These are phyloP conservation scores for Chrysotoxum bicinctum DNA, from an alignment of 2,888 invertebrate genomes.

Conservation along the genomic window DNA sequence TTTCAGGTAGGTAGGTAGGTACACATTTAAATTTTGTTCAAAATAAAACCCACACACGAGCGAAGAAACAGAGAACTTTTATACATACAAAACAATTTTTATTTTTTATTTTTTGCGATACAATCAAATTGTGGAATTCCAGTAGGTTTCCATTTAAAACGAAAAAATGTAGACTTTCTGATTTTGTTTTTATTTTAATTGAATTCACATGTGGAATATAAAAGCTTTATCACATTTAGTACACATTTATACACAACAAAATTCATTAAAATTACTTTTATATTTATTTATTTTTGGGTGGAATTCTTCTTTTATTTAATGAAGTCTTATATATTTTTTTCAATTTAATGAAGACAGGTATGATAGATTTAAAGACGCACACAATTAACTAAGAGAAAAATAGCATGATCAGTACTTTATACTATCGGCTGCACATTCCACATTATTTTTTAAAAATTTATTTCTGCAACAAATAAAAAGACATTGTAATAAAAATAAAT, in stretches of 20 bases:
- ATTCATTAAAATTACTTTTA: conserved; percentile 9
- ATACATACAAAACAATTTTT: conserved; percentile 46
- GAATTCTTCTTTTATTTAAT: conserved; percentile 13
- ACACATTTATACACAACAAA: conserved; percentile 4
- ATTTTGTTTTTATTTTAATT: conserved; percentile 45
- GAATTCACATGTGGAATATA: conserved; percentile 66
- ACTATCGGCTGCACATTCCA: conserved; percentile 49
- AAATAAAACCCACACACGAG: conserved; percentile 45
- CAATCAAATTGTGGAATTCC: conserved; percentile 58
- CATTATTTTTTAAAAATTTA: conserved; percentile 6
- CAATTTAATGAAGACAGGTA: conserved; percentile 38
- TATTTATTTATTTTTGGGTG: conserved; percentile 6
- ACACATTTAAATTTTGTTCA: conserved; percentile 55
- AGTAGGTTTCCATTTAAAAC: conserved; percentile 59
- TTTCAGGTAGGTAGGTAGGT: conserved; percentile 55
- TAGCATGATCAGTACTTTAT: conserved; percentile 14
- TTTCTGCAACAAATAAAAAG: conserved; percentile 48
- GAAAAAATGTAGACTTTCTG: conserved; percentile 35
- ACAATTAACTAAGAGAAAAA: not conserved
- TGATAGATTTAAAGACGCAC: conserved; percentile 36
- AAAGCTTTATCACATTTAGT: conserved; percentile 41
- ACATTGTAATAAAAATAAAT: conserved; percentile 60
- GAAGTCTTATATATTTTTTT: conserved; percentile 19
- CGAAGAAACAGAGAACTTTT: conserved; percentile 31
- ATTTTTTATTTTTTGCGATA: conserved; percentile 47